Percentiles rank a stretch among this genome's conserved stretches.
Evolutionary conservation across 2,113 vertebrate species (phyloP).

Genomic region (Oreamnos americanus): DNA sequence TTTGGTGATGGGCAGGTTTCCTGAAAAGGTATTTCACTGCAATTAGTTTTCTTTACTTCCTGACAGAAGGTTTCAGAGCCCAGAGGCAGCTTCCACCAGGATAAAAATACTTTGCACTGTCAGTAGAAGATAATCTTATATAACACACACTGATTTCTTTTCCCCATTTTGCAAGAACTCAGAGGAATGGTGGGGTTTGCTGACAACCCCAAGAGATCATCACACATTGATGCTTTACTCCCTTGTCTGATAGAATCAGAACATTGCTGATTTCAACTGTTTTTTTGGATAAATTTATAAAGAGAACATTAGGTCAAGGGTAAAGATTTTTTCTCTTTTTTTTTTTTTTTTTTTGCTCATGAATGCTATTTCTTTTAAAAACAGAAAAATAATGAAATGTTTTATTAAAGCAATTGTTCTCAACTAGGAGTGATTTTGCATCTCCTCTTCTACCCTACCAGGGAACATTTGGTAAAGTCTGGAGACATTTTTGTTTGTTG

Average conservation of each 20-base stretch:
- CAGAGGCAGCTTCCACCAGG: conserved; percentile 64
- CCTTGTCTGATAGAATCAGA: conserved; percentile 19
- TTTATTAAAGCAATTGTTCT: background rate
- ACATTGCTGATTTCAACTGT: conserved; percentile 51
- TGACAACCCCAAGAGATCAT: conserved; percentile 59
- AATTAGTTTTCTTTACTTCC: conserved; percentile 70
- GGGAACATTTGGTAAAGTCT: background rate
- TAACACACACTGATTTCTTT: conserved; percentile 47
- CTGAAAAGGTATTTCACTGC: conserved; percentile 70
- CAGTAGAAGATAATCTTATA: conserved; percentile 68
- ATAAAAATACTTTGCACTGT: conserved; percentile 73
- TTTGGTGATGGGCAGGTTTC: conserved; percentile 61
- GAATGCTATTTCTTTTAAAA: background rate
- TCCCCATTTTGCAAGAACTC: conserved; percentile 31
- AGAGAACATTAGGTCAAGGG: conserved; percentile 44
- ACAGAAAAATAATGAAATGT: background rate
- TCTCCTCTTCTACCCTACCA: background rate
- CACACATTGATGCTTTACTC: background rate
- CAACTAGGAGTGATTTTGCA: background rate
- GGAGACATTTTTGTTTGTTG: background rate
- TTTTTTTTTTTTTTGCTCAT: background rate
- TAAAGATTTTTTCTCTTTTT: background rate
- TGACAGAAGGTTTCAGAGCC: conserved; percentile 70
- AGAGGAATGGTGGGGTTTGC: conserved; percentile 18
- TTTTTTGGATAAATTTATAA: background rate